Evolutionary conservation across 2,888 invertebrate species (phyloP), one percentile per base, ranked within the genome.

Genomic region (Opisthograptis luteolata): DNA sequence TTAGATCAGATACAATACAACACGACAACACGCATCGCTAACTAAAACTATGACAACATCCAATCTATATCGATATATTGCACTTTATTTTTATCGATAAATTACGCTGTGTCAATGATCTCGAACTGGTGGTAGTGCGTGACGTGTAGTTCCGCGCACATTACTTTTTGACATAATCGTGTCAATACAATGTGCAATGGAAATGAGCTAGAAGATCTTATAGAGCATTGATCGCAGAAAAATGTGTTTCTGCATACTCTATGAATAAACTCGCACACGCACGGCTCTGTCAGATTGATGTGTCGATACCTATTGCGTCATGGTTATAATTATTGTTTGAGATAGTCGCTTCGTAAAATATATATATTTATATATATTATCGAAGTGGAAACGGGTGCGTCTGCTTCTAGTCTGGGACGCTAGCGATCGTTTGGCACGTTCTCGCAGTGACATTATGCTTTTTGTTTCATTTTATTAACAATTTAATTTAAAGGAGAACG

Each of bases 1-100:
- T 73, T 70, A 73, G 66, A 70, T 64, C 66, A 63, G 64, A 61
- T 69, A 68, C 65, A 66, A 61, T 69, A 68, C 65, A 66, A 68
- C 59, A 66, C 54, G 62, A 68, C 62, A 64, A 55, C 43, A 60
- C 55, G 55, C 53, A 62, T 54, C 61, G 53, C 37, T 44, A 28
- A 62, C 59, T 50, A 65, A 62, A 61, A 52, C 37, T 58, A 61
- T 52, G 51, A 59, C 58, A 54, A 53, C 51, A 49, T 51, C 15
- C 25, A 41, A 48, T 39, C 27, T 27, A 41, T 46, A 50, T 43
- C 56, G 27, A 28, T 32, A 28, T 32, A 44, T 51, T 40, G 40
- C 24, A 32, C 30, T 25, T 37, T 45, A 57, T 35, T 48, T 55
- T 55, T 54, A 53, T 58, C 52, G 53, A 55, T 49, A 44, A 37